These are phyloP conservation scores for Kryphioiulus occultus DNA, from an alignment of 2,888 invertebrate species.

Conservation along the genomic window DNA sequence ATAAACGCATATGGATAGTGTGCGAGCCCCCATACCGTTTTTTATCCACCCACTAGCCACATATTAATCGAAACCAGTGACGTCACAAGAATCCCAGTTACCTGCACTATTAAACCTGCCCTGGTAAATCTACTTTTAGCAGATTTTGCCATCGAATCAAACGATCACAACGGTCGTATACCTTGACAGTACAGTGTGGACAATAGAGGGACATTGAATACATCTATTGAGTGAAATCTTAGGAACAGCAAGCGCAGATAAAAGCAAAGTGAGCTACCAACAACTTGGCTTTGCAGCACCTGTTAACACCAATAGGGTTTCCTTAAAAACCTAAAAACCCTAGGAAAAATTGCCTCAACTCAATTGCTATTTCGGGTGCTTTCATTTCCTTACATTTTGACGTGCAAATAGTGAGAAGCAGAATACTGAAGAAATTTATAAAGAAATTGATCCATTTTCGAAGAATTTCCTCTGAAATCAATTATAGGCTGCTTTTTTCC, in stretches of 20 bases:
- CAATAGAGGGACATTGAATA: background rate
- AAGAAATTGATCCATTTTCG: background rate
- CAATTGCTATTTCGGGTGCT: background rate
- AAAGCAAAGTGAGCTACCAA: background rate
- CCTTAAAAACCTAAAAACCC: too few relatives aligned
- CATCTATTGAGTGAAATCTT: background rate
- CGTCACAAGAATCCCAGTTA: background rate
- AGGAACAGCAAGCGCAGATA: background rate
- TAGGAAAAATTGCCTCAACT: background rate
- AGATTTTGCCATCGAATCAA: conserved; percentile 6
- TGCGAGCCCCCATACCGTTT: background rate
- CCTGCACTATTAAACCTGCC: background rate
- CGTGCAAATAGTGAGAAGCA: background rate
- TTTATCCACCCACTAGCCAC: background rate
- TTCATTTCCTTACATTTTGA: background rate
- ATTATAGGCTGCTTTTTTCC: background rate
- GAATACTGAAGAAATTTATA: background rate
- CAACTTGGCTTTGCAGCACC: background rate
- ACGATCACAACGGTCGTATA: conserved; percentile 23
- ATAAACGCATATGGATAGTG: background rate
- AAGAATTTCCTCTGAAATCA: background rate
- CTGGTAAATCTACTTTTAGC: background rate
- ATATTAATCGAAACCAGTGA: background rate
- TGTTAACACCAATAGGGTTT: background rate
- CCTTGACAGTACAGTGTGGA: background rate